Evolutionary conservation across 2,888 invertebrate genomes (phyloP).

Genomic region (Cataglyphis altisquamis): DNA sequence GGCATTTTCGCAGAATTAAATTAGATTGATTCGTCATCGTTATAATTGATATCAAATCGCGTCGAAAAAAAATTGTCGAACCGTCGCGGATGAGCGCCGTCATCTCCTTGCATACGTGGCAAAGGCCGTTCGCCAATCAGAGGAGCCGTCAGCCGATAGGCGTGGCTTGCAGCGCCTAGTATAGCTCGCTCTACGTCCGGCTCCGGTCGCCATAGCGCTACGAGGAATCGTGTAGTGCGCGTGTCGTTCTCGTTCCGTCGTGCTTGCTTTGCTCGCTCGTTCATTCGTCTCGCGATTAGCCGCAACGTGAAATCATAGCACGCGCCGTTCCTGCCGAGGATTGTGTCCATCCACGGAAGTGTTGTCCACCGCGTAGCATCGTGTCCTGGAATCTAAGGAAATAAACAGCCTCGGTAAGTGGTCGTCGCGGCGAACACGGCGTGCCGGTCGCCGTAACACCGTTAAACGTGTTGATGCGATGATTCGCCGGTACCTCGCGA

Average conservation of each 20-base stretch:
- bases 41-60: neutral
- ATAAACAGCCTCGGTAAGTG: slow-evolving; percentile 58
- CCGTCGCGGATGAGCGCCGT: slow-evolving; percentile 49
- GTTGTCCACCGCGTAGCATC: neutral
- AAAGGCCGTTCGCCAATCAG: slow-evolving; percentile 79
- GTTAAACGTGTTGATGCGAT: slow-evolving; percentile 42
- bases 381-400: slow-evolving; percentile 33
- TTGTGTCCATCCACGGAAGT: neutral
- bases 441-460: slow-evolving; percentile 39
- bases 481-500: slow-evolving; percentile 69
- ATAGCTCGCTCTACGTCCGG: slow-evolving; percentile 76
- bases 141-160: slow-evolving; percentile 78
- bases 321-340: slow-evolving; percentile 49
- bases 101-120: slow-evolving; percentile 82
- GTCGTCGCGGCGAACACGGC: slow-evolving; percentile 41
- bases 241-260: slow-evolving; percentile 51
- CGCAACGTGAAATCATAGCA: slow-evolving; percentile 36
- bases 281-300: slow-evolving; percentile 52
- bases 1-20: slow-evolving; percentile 53
- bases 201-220: slow-evolving; percentile 83
- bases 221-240: slow-evolving; percentile 73
- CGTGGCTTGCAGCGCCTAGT: slow-evolving; percentile 80
- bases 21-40: slow-evolving; percentile 49
- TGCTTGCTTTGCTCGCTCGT: neutral
- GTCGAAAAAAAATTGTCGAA: neutral